phyloP scores from a whole-genome alignment of 1,140 invertebrate species.

The Caenorhabditis tropicalis region DNA sequence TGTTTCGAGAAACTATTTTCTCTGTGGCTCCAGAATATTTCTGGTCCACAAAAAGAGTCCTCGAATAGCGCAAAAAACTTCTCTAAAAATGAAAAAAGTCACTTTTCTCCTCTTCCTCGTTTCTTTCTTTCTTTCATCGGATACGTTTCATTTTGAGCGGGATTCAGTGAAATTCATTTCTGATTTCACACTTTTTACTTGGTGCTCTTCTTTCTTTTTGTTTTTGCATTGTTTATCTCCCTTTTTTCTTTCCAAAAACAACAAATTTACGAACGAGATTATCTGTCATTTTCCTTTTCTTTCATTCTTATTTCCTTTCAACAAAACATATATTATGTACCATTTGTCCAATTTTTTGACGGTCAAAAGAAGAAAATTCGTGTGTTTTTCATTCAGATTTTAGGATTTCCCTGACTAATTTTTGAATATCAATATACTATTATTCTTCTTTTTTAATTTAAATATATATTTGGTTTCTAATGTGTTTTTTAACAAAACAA shows the following conservation, averaged over 20 bases:
- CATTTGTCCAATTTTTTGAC: neutral
- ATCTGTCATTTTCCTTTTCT: neutral
- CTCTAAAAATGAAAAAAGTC: neutral
- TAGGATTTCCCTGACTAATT: neutral
- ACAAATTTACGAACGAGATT: neutral
- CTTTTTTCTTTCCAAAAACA: neutral
- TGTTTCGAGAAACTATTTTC: no score
- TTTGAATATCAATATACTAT: neutral
- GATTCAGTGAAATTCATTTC: neutral
- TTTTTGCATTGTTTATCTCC: neutral
- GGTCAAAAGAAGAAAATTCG: neutral
- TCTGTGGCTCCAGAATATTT: no score
- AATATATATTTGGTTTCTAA: neutral
- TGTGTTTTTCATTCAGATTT: neutral
- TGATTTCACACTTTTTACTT: slow-evolving; percentile 10
- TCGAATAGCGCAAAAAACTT: neutral
- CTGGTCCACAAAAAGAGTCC: no score
- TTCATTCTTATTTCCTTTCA: neutral
- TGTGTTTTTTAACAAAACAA: neutral
- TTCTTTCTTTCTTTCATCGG: neutral
- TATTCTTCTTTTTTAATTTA: neutral
- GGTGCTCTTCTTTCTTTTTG: neutral
- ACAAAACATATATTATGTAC: slow-evolving; percentile 33
- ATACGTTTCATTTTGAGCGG: neutral
- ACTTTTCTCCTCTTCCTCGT: neutral